These are phyloP conservation scores for Caracal caracal DNA, from an alignment of 2,113 vertebrate species.

Conservation along the genomic window DNA sequence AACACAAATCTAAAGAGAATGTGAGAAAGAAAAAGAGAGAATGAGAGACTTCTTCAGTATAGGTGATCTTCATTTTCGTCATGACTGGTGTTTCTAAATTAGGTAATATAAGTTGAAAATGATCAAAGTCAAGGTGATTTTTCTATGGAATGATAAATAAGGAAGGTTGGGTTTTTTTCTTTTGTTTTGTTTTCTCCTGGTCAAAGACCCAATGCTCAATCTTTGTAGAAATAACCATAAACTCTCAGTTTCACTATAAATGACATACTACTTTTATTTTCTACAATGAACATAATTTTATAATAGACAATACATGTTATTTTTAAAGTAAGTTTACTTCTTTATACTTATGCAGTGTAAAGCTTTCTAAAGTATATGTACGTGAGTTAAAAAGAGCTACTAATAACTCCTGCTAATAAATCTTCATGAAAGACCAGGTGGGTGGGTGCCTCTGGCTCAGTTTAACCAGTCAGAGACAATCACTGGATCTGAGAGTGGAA, in stretches of 20 bases:
- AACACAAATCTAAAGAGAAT: constrained; percentile 28
- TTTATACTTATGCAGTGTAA: background rate
- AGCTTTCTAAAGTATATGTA: background rate
- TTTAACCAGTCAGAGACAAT: background rate
- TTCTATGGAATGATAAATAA: background rate
- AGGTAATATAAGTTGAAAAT: background rate
- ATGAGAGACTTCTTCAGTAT: background rate
- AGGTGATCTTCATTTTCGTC: background rate
- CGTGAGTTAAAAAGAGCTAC: background rate
- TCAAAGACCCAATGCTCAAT: background rate
- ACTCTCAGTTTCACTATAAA: background rate
- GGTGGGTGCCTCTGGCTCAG: background rate
- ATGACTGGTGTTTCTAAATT: background rate
- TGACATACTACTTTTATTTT: background rate
- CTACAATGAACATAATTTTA: background rate
- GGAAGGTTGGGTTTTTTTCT: background rate
- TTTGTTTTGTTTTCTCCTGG: background rate
- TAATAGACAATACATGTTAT: background rate
- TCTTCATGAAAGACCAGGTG: background rate
- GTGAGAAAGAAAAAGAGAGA: background rate
- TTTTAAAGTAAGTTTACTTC: constrained; percentile 32
- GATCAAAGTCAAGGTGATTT: background rate
- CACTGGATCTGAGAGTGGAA: background rate
- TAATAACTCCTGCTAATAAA: background rate
- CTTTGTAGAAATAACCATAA: background rate